Evolutionary conservation across 2,797 vertebrate species (phyloP), one percentile per base, ranked within the genome.

Genomic region (Melanotaenia pygmaea): DNA sequence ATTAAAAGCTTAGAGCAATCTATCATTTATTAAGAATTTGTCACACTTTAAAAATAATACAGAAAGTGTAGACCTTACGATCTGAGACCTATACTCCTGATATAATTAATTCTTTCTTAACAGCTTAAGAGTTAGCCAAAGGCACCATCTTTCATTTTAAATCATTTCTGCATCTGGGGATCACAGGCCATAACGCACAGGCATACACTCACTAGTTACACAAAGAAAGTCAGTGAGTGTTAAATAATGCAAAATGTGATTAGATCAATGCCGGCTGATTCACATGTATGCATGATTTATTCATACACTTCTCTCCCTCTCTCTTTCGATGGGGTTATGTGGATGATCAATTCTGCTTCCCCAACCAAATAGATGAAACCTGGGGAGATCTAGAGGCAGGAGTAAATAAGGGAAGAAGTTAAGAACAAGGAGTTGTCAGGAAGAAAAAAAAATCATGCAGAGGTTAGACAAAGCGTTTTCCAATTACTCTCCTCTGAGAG

Each of bases 221-320:
- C 26, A 60, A 57, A 65, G 16, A 37, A 38, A 68, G n/a, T 34
- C 56, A 53, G 35, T 61, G 43, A 74, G 50, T 61, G 58, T 62
- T 79, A 59, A 76, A 81, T 85, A 81, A 76, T 81, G 66, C 62
- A 61, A 74, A 66, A 45, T 67, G 45, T 63, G 59, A 82, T 82
- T 38, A 77, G 68, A 64, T 75, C 18, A 26, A 66, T 75, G 56
- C 64, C 76, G 67, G 34, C 66, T 51, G 58, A 50, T 67, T 79
- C 61, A 50, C 43, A 72, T 84, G 58, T 68, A 56, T 61, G 20
- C 60, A 76, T 56, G 62, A 75, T 83, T 81, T 57, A 76, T 83
- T 79, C 14, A 50, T 30, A 62, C 43, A 26, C 65, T 24, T 65
- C 43, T 69, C 35, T 63, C 37, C 12, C 20, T 56, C 32, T 50